phyloP scores from a whole-genome alignment of 1,140 invertebrate genomes.

The Drosophila arizonae region DNA sequence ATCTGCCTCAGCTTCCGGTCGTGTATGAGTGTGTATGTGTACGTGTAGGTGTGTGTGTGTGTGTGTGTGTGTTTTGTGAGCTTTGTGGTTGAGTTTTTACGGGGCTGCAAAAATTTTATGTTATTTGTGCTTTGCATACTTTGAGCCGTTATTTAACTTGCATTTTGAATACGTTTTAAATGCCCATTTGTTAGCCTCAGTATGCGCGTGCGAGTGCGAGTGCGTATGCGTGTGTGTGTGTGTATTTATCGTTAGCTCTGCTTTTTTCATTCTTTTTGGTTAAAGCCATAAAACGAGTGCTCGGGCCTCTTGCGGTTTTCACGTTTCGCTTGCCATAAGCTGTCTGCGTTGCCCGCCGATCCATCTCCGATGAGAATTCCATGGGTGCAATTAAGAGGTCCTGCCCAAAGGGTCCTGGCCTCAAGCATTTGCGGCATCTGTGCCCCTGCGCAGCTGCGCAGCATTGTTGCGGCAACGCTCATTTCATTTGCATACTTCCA shows the following conservation, averaged over 20 bases:
- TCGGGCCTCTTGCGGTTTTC: slow-evolving; percentile 44
- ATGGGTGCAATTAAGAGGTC: slow-evolving; percentile 70
- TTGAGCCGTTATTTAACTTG: slow-evolving; percentile 74
- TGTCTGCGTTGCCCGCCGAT: slow-evolving; percentile 14
- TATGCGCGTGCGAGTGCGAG: background rate
- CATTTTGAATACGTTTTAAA: slow-evolving; percentile 76
- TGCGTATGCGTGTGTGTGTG: slow-evolving; percentile 1
- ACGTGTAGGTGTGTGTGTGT: background rate
- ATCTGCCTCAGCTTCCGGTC: slow-evolving; percentile 1
- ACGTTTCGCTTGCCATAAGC: slow-evolving; percentile 40
- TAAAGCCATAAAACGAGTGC: slow-evolving; percentile 40
- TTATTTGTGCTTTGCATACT: slow-evolving; percentile 75
- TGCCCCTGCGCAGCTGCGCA: slow-evolving; percentile 18
- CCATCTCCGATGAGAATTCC: slow-evolving; percentile 5
- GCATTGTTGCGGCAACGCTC: slow-evolving; percentile 20
- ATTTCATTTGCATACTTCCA: slow-evolving; percentile 70
- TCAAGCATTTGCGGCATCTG: slow-evolving; percentile 38
- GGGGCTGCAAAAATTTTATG: slow-evolving; percentile 45
- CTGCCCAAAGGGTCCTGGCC: slow-evolving; percentile 25
- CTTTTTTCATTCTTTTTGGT: slow-evolving; percentile 1
- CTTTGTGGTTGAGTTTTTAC: slow-evolving; percentile 68
- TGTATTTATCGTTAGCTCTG: slow-evolving; percentile 9
- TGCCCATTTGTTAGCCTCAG: slow-evolving; percentile 45
- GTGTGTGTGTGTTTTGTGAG: slow-evolving; percentile 16
- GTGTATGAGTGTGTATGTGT: slow-evolving; percentile 9